Evolutionary conservation across 30 jellyfish, hydroid and myxozoan species (phyloP).

Genomic region (Clytia hemisphaerica): DNA sequence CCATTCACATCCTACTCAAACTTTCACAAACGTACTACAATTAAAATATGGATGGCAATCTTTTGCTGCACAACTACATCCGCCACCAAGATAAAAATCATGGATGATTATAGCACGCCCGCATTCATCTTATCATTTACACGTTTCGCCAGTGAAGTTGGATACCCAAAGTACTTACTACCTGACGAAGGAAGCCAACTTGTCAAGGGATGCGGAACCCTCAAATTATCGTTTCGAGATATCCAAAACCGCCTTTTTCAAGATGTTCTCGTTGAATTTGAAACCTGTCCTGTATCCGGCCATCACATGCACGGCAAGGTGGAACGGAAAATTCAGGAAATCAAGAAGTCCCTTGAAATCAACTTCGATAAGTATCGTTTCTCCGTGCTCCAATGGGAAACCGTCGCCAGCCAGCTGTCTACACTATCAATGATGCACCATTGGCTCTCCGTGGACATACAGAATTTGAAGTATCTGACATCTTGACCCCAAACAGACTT

Average conservation of each 20-base stretch:
- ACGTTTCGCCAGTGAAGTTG: too few species aligned
- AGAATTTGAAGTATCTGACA: neutral
- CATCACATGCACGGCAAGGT: slow-evolving; percentile 8
- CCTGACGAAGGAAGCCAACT: too few species aligned
- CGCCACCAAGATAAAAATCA: neutral
- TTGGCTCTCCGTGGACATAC: too few species aligned
- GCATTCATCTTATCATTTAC: neutral
- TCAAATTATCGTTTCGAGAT: neutral
- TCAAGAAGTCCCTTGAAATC: neutral
- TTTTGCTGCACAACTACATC: too few species aligned
- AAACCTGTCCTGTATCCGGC: neutral
- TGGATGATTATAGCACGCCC: neutral
- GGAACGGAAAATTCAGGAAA: neutral
- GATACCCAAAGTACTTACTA: neutral
- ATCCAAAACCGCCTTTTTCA: neutral
- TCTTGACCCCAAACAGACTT: neutral
- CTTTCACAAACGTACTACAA: neutral
- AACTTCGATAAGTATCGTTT: neutral
- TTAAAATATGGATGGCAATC: too few species aligned
- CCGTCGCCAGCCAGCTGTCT: too few species aligned
- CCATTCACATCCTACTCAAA: neutral
- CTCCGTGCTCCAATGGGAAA: slow-evolving; percentile 5
- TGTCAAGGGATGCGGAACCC: too few species aligned
- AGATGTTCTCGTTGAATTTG: neutral
- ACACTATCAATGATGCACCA: too few species aligned